A percentile compares a stretch with the other conserved stretches of the same genome.
Evolutionary conservation across 1,140 invertebrate genomes (phyloP).

Genomic region (Drosophila ananassae): DNA sequence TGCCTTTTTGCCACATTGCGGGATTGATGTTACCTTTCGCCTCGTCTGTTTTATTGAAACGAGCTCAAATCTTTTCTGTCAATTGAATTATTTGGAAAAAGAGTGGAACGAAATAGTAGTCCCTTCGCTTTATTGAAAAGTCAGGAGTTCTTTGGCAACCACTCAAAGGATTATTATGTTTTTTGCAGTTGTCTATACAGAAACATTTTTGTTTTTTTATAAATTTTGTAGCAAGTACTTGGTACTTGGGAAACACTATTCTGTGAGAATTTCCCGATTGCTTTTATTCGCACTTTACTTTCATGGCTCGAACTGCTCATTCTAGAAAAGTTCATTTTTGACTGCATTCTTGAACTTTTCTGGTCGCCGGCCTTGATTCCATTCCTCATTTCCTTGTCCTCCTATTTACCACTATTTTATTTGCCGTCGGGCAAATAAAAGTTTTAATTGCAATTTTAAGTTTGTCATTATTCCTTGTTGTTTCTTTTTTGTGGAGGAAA

Average conservation of each 20-base stretch:
- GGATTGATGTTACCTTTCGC: constrained; percentile 44
- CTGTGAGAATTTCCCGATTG: constrained; percentile 17
- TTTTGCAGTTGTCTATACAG: neutral
- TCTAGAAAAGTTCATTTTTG: constrained; percentile 35
- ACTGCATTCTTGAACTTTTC: constrained; percentile 61
- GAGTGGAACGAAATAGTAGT: no score
- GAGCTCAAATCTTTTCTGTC: constrained; percentile 21
- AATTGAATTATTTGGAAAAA: constrained; percentile 42
- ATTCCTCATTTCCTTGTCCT: constrained; percentile 10
- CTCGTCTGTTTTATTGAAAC: constrained; percentile 52
- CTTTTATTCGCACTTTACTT: constrained; percentile 35
- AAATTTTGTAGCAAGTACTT: neutral
- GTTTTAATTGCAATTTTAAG: constrained; percentile 77
- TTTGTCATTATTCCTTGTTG: constrained; percentile 71
- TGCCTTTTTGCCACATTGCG: constrained; percentile 12
- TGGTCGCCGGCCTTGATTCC: constrained; percentile 34
- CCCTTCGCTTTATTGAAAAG: neutral
- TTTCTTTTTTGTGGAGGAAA: neutral
- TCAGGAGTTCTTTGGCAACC: constrained; percentile 23
- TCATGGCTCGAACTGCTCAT: constrained; percentile 10
- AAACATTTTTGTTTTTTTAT: neutral
- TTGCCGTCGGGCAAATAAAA: constrained; percentile 48
- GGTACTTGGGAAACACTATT: neutral
- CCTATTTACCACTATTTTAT: constrained; percentile 36
- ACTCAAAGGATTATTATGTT: constrained; percentile 28